These are phyloP conservation scores for Crotophaga sulcirostris DNA, from an alignment of 2,113 vertebrate species.

Conservation along the genomic window DNA sequence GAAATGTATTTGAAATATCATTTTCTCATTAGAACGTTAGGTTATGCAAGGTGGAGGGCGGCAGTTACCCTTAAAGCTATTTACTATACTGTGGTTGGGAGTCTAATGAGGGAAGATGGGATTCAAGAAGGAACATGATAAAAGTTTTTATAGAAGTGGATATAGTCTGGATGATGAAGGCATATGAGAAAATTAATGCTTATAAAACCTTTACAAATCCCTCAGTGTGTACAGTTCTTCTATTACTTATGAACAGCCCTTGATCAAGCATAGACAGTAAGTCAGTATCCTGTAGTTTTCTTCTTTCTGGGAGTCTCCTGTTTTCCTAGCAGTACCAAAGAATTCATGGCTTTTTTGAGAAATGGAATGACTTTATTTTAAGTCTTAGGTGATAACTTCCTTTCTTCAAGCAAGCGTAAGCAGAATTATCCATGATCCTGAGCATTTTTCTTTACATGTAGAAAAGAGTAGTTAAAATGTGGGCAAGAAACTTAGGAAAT, in stretches of 20 bases:
- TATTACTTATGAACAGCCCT: not conserved
- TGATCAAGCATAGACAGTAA: not conserved
- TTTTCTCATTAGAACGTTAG: constrained; percentile 41
- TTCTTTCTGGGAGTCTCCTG: not conserved
- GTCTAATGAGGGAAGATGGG: constrained; percentile 16
- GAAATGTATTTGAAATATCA: constrained; percentile 11
- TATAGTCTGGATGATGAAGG: not conserved
- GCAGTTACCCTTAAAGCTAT: constrained; percentile 62
- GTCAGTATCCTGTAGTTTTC: not conserved
- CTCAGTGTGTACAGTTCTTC: not conserved
- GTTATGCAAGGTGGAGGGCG: constrained; percentile 44
- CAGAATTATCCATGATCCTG: not conserved
- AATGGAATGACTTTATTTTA: not conserved
- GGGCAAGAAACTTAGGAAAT: not conserved
- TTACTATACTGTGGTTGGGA: constrained; percentile 18
- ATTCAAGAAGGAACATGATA: constrained; percentile 61
- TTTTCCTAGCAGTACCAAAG: not conserved
- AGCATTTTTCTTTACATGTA: not conserved
- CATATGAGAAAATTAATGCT: not conserved
- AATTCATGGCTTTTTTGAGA: not conserved
- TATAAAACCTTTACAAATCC: not conserved
- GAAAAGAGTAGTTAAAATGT: not conserved
- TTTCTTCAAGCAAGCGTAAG: not conserved
- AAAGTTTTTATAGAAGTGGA: not conserved
- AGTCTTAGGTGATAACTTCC: not conserved